Base-by-base conservation (phyloP, 2,888 invertebrate species). In the Maniola hyperantus region DNA sequence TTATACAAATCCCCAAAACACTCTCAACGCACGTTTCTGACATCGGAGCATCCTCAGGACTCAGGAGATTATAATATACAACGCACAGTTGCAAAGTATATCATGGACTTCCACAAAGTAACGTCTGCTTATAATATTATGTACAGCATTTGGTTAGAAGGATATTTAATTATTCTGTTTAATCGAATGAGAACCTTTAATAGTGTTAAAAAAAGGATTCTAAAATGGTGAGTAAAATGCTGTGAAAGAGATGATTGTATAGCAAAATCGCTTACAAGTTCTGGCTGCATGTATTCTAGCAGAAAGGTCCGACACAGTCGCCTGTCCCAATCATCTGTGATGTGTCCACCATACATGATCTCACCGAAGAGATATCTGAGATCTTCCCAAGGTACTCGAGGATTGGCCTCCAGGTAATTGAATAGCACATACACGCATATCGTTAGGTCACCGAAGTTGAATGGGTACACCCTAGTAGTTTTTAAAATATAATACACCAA, bases 261-360 rank as follows among this genome's bases (percentile, higher is more conserved):
- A 53, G 7, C 13, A 34, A 36, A 48, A 13, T 1, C 5, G 72
- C 80, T 76, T 51, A 96, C 94, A 83, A 98, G 93, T 79, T 97
- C 97, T 0, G 97, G 94, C 79, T 96, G 96, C 95, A 99, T 96
- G 83, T 96, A 98, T 80, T 97, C 98, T 73, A 96, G 93, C 55
- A 99, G 91, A 87, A 97, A 97, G 0, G 96, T 97, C 62, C 96
- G 94, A 79, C 98, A 99, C 5, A 99, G 93, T 48, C 97, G 93
- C 57, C 98, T 92, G 84, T 99, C 98, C 97, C 98, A 98, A 84
- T 99, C 98, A 80, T 99, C 98, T 0, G 98, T 98, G 77, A 99
- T 98, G 81, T 99, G 99, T 0, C 99, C 99, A 0, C 98, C 98
- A 80, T 99, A 99, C 98, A 99, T 98, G 76, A 99, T 99, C 90